Evolutionary conservation across 2,888 invertebrate species (phyloP).

Genomic region (Polymixis flavicincta): DNA sequence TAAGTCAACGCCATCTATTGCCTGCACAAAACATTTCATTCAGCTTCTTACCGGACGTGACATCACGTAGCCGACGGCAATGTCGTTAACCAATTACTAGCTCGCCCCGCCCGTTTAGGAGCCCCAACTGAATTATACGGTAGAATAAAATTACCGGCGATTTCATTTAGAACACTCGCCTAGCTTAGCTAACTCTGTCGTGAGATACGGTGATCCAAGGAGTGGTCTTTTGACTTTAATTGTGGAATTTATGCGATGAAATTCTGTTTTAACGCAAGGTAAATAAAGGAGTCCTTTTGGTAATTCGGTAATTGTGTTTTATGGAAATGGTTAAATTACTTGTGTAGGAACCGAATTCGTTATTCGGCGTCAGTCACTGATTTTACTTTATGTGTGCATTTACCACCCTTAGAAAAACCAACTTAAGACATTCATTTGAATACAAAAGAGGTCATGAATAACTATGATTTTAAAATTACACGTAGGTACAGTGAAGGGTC

Average conservation of each 20-base stretch:
- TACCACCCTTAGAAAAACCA: neutral
- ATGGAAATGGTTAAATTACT: constrained; percentile 37
- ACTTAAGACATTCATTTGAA: neutral
- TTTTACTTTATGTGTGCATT: neutral
- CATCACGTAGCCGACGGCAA: constrained; percentile 34
- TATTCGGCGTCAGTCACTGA: neutral
- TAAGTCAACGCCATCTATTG: constrained; percentile 46
- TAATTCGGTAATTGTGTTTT: constrained; percentile 28
- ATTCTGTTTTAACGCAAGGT: constrained; percentile 33
- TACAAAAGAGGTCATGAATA: neutral
- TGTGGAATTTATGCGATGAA: constrained; percentile 45
- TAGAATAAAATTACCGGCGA: constrained; percentile 71
- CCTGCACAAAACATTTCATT: neutral
- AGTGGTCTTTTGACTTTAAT: constrained; percentile 53
- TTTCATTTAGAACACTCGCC: constrained; percentile 66
- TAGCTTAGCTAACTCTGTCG: constrained; percentile 54
- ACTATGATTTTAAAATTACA: neutral
- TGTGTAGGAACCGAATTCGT: neutral
- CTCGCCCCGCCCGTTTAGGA: constrained; percentile 44
- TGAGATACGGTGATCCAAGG: constrained; percentile 46
- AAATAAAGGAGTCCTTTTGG: constrained; percentile 20
- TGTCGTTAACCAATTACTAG: constrained; percentile 50
- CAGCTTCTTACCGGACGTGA: constrained; percentile 8
- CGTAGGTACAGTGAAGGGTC: too few relatives aligned
- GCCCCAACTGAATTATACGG: constrained; percentile 63